A percentile compares a stretch with the other conserved stretches of the same genome.
These are phyloP conservation scores for Achroia grisella DNA, from an alignment of 1,140 invertebrate species.

Conservation along the genomic window DNA sequence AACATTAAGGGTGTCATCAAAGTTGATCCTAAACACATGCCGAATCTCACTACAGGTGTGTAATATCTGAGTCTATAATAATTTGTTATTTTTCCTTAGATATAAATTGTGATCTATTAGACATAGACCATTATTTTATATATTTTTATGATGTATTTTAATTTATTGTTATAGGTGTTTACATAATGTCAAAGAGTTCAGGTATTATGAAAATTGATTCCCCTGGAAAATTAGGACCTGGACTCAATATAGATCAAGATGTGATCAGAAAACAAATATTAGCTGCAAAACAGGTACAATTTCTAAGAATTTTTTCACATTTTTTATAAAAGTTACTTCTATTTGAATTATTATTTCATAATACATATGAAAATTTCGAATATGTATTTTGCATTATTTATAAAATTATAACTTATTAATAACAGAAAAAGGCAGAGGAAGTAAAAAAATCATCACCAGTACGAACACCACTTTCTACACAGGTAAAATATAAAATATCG, in stretches of 20 bases:
- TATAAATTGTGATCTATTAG: too few species aligned
- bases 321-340: too few species aligned
- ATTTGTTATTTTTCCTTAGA: too few species aligned
- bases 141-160: slow-evolving; percentile 4
- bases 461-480: slow-evolving; percentile 22
- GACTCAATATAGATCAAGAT: slow-evolving; percentile 69
- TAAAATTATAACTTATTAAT: too few species aligned
- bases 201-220: slow-evolving; percentile 80
- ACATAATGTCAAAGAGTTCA: slow-evolving; percentile 84
- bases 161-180: slow-evolving; percentile 76
- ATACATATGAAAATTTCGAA: slow-evolving; percentile 7
- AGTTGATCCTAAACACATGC: slow-evolving; percentile 83
- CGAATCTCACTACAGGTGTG: slow-evolving; percentile 76
- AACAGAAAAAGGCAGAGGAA: slow-evolving; percentile 62
- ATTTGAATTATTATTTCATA: not conserved
- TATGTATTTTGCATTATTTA: too few species aligned
- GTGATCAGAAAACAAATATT: slow-evolving; percentile 68
- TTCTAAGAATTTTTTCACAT: too few species aligned
- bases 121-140: too few species aligned
- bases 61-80: too few species aligned
- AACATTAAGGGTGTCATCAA: slow-evolving; percentile 83
- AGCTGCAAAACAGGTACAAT: slow-evolving; percentile 62
- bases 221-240: slow-evolving; percentile 74
- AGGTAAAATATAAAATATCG: slow-evolving; percentile 16
- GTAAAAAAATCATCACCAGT: slow-evolving; percentile 33